Percentiles rank a stretch among this genome's conserved stretches.
Conservation (phyloP, 92 coral and sea anemone species). For the Ricordea florida region DNA sequence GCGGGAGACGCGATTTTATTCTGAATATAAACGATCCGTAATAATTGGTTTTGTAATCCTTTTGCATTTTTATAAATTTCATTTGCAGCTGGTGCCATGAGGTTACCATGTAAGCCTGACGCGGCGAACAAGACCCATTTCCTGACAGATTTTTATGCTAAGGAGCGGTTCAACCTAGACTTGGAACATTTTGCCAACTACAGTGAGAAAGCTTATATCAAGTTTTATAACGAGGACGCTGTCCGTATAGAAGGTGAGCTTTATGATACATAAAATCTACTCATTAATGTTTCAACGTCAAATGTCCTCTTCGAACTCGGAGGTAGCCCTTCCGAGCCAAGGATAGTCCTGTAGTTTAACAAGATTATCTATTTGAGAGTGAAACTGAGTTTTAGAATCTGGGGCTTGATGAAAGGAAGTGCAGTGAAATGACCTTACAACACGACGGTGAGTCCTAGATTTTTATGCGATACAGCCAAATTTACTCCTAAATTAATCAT, state of each 20-base stretch:
- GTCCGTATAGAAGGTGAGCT: slow-evolving; percentile 24
- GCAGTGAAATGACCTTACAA: slow-evolving; percentile 10
- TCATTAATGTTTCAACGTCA: slow-evolving; percentile 4
- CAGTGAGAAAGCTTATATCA: slow-evolving; percentile 15
- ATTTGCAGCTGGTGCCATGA: slow-evolving; percentile 36
- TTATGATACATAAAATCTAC: slow-evolving; percentile 20
- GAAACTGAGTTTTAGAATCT: slow-evolving; percentile 17
- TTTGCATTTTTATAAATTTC: slow-evolving; percentile 3
- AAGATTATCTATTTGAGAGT: not conserved
- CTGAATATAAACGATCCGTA: not conserved
- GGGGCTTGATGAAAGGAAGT: slow-evolving; percentile 7
- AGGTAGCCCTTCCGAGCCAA: slow-evolving; percentile 4
- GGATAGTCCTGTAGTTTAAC: slow-evolving; percentile 6
- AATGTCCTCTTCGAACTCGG: slow-evolving; percentile 12
- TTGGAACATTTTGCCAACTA: slow-evolving; percentile 24
- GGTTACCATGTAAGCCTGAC: slow-evolving; percentile 12
- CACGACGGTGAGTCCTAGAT: not conserved
- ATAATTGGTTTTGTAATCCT: slow-evolving; percentile 2
- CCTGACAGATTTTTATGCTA: slow-evolving; percentile 29
- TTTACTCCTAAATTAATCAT: slow-evolving; percentile 11
- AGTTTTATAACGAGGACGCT: slow-evolving; percentile 28
- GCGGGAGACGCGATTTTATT: not conserved
- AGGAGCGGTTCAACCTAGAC: slow-evolving; percentile 23
- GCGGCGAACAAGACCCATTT: slow-evolving; percentile 26
- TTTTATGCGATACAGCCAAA: not conserved